Evolutionary conservation across 2,888 invertebrate genomes (phyloP), one percentile per base, ranked within the genome.

Genomic region (Hedya salicella): DNA sequence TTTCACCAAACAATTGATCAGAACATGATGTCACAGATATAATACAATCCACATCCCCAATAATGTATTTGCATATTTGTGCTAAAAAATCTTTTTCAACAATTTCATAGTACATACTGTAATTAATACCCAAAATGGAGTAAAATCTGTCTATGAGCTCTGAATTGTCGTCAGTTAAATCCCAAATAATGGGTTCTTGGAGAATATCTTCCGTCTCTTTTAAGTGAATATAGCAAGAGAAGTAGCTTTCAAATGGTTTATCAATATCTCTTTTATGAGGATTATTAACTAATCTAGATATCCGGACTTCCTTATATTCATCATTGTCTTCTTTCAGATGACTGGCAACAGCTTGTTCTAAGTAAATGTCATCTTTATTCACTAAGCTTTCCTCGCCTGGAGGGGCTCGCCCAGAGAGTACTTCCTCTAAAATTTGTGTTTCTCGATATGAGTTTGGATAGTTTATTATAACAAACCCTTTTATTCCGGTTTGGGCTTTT

Each of bases 401-500:
- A 17, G 94, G 87, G 48, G 82, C 80, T 49, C 76, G 78, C 0
- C 94, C 94, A 9, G 93, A 92, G 75, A 95, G 86, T 1, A 88
- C 88, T 81, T 93, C 93, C 81, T 95, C 95, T 36, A 95, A 78
- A 48, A 93, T 85, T 71, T 90, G 88, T 44, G 94, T 94, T 81
- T 95, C 94, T 30, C 91, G 83, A 64, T 93, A 93, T 5, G 87
- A 91, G 67, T 89, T 90, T 0, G 95, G 95, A 75, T 93, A 95
- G 78, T 95, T 94, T 46, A 95, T 81, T 52, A 95, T 84, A n/a
- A 93, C 94, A 91, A 95, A 95, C 4, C 95, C 94, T 16, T 89
- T 76, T 42, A 93, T 87, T 48, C 91, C 79, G 1, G 76, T 63
- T 67, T 93, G 82, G 36, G 84, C 86, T 77, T 93, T 93, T 16